phyloP scores from a whole-genome alignment of 2,888 invertebrate genomes.

The Orgyia antiqua region DNA sequence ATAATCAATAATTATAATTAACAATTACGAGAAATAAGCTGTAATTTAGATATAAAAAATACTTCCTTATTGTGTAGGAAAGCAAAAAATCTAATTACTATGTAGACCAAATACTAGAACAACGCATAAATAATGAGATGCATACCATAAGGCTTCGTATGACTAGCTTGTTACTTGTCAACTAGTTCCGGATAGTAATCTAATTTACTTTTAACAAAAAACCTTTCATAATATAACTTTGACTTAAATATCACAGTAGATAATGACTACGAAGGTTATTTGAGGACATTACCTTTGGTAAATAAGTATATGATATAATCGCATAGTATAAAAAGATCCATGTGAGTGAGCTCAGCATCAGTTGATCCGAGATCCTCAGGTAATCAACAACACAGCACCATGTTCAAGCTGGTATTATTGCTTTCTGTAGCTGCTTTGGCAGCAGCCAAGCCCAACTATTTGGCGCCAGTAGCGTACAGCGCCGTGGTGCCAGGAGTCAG shows the following conservation, averaged over 20 bases:
- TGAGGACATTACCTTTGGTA: constrained; percentile 47
- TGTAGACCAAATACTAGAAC: too few species aligned
- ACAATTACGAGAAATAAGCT: not conserved
- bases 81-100: not conserved
- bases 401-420: constrained; percentile 79
- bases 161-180: constrained; percentile 6
- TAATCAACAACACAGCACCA: constrained; percentile 59
- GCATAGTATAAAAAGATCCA: constrained; percentile 56
- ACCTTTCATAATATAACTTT: constrained; percentile 20
- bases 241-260: constrained; percentile 33
- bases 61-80: not conserved
- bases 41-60: constrained; percentile 2
- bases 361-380: constrained; percentile 53
- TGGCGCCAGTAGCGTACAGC: constrained; percentile 39
- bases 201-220: constrained; percentile 23
- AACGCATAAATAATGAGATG: too few species aligned
- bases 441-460: constrained; percentile 67
- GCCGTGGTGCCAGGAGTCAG: constrained; percentile 31
- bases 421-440: constrained; percentile 78
- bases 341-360: constrained; percentile 45
- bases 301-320: constrained; percentile 22
- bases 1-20: not conserved
- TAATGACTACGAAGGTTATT: constrained; percentile 53
- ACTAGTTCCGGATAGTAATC: constrained; percentile 29
- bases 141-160: constrained; percentile 8